A percentile compares a stretch with the other conserved stretches of the same genome.
phyloP scores from a whole-genome alignment of 2,113 vertebrate genomes.

The Podiceps cristatus region DNA sequence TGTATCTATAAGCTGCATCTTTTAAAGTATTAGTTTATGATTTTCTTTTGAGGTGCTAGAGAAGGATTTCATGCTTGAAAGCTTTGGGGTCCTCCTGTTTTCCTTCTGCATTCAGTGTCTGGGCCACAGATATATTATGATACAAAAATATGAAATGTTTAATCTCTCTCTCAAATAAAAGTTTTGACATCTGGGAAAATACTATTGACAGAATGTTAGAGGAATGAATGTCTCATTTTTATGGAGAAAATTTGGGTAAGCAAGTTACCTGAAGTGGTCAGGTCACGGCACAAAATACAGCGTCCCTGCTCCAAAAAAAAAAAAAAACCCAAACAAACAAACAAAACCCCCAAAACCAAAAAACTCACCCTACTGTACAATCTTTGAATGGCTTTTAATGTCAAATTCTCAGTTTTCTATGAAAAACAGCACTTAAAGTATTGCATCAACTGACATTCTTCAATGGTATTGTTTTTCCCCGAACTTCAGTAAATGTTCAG shows the following conservation, averaged over 20 bases:
- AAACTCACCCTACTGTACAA: no score
- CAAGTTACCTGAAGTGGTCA: background rate
- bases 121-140: background rate
- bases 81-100: background rate
- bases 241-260: background rate
- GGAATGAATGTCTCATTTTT: background rate
- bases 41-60: background rate
- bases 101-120: background rate
- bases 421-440: background rate
- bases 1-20: background rate
- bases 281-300: background rate
- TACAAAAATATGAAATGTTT: background rate
- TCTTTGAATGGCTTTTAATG: background rate
- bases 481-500: background rate
- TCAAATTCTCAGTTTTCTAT: background rate
- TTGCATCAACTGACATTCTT: background rate
- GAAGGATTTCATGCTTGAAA: background rate
- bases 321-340: rapidly evolving
- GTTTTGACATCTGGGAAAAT: background rate
- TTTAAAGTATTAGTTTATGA: background rate
- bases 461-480: background rate
- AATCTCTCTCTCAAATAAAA: background rate
- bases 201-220: background rate
- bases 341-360: no score
- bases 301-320: background rate